Evolutionary conservation across 2,797 vertebrate genomes (phyloP).

Genomic region (Staurois parvus): DNA sequence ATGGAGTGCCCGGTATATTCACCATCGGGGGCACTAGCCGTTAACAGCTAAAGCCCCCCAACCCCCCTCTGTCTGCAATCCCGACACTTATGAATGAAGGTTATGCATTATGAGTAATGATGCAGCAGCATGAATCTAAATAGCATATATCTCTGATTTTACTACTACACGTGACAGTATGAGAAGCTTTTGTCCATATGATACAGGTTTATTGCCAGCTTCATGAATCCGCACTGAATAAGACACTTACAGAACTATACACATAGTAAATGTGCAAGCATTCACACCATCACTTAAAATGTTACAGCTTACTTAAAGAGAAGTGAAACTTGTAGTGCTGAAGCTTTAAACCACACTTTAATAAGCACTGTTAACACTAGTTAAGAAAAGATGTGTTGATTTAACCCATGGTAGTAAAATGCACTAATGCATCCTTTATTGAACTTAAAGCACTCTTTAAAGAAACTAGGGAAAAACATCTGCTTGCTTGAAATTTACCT

Average conservation of each 20-base stretch:
- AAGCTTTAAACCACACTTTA: conserved; percentile 3
- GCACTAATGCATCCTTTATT: conserved; percentile 16
- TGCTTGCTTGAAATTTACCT: conserved; percentile 53
- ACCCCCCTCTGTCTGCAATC: too few species aligned
- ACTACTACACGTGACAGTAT: background rate
- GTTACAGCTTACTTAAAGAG: background rate
- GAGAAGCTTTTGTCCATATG: background rate
- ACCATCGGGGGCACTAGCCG: background rate
- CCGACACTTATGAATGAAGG: background rate
- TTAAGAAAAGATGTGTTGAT: conserved; percentile 19
- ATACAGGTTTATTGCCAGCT: background rate
- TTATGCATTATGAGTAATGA: background rate
- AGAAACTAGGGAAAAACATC: conserved; percentile 17
- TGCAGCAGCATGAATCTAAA: background rate
- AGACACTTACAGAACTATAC: background rate
- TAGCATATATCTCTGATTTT: background rate
- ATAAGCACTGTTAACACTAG: conserved; percentile 6
- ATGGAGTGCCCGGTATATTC: too few species aligned
- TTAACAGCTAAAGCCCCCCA: background rate
- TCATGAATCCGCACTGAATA: background rate
- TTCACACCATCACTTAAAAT: background rate
- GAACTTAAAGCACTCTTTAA: conserved; percentile 44
- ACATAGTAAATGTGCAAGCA: background rate
- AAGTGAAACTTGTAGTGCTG: background rate
- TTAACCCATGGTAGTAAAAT: conserved; percentile 21